phyloP scores from a whole-genome alignment of 2,888 invertebrate species.

The Polietes domitor region DNA sequence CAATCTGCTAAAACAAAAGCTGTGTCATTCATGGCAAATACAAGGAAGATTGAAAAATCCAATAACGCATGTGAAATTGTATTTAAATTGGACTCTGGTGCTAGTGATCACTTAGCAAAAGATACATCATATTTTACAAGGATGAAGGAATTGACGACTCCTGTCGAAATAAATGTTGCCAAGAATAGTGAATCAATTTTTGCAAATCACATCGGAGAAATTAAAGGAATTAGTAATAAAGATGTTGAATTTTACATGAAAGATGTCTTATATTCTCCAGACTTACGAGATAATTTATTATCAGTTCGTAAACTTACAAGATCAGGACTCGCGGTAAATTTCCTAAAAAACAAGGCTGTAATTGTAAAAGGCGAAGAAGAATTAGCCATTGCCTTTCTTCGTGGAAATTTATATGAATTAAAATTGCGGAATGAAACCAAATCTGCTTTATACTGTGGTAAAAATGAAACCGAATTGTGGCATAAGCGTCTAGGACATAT shows the following conservation, averaged over 20 bases:
- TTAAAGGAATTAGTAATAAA: neutral
- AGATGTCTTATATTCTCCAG: slow-evolving; percentile 67
- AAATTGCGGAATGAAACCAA: neutral
- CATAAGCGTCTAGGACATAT: slow-evolving; percentile 18
- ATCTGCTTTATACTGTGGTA: neutral
- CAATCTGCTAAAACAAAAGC: neutral
- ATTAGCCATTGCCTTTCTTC: neutral
- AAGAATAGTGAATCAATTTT: neutral
- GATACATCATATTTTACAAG: no score
- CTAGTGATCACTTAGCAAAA: neutral
- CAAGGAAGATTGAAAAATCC: neutral
- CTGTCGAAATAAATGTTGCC: neutral
- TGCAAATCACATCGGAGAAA: slow-evolving; percentile 29
- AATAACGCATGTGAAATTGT: neutral
- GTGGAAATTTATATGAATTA: slow-evolving; percentile 16
- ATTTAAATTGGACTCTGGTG: slow-evolving; percentile 29
- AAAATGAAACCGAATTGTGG: slow-evolving; percentile 26
- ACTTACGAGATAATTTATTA: no score
- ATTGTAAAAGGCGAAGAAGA: neutral
- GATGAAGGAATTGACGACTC: neutral
- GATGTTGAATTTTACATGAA: slow-evolving; percentile 63
- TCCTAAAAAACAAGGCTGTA: neutral
- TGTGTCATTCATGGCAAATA: slow-evolving; percentile 6
- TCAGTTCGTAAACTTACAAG: no score
- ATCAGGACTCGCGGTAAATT: neutral